Percentiles rank a stretch among this genome's conserved stretches.
These are phyloP conservation scores for Scaptomyza tumidula DNA, from an alignment of 2,888 invertebrate genomes.

Conservation along the genomic window DNA sequence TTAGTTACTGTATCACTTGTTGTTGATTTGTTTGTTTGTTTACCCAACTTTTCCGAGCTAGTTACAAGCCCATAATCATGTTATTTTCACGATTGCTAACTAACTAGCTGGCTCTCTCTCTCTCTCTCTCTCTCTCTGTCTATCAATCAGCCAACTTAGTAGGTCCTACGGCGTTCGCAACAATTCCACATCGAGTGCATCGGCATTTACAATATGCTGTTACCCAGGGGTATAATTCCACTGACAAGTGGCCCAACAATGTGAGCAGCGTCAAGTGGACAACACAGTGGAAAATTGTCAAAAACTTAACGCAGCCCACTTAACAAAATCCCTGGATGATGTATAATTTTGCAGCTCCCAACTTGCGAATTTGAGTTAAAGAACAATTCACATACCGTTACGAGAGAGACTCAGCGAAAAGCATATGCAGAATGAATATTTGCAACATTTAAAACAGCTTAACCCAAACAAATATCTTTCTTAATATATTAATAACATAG, in stretches of 20 bases:
- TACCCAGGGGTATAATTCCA: constrained; percentile 50
- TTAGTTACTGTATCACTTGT: constrained; percentile 18
- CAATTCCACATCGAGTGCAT: constrained; percentile 38
- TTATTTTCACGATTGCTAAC: too few relatives aligned
- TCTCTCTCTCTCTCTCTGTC: background rate
- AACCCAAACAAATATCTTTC: too few relatives aligned
- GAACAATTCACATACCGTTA: background rate
- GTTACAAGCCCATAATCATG: constrained; percentile 17
- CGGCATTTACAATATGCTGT: constrained; percentile 26
- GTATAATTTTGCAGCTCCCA: constrained; percentile 7
- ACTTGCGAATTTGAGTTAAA: constrained; percentile 22
- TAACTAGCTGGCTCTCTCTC: background rate
- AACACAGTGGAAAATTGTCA: background rate
- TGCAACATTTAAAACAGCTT: too few relatives aligned
- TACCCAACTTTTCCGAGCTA: constrained; percentile 19
- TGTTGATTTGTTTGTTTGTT: constrained; percentile 18
- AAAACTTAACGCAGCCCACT: constrained; percentile 21
- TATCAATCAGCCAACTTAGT: constrained; percentile 20
- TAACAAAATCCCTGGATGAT: constrained; percentile 11
- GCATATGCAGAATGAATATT: too few relatives aligned
- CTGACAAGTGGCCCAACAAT: constrained; percentile 30
- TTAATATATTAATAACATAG: too few relatives aligned
- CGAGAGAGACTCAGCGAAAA: background rate
- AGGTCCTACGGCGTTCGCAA: constrained; percentile 2
- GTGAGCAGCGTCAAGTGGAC: constrained; percentile 7